Percentiles rank a stretch among this genome's conserved stretches.
Evolutionary conservation across 2,113 vertebrate genomes (phyloP).

Genomic region (Castor canadensis): DNA sequence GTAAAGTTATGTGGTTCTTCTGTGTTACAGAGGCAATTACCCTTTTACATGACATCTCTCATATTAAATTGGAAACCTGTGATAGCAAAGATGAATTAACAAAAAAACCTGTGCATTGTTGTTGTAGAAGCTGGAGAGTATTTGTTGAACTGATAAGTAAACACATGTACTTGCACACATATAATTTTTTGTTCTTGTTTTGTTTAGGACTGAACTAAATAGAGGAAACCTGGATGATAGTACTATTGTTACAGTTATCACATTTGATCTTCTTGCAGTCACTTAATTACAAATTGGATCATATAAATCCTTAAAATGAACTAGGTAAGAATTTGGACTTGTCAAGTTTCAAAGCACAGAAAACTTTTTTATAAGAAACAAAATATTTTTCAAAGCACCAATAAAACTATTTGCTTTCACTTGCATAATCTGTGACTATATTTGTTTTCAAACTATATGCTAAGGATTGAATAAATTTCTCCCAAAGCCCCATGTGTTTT

Average conservation of each 20-base stretch:
- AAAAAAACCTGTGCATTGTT: neutral
- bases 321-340: neutral
- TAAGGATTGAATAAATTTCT: neutral
- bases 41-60: neutral
- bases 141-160: neutral
- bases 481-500: neutral
- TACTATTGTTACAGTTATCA: neutral
- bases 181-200: neutral
- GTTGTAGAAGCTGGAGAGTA: neutral
- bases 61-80: neutral
- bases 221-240: neutral
- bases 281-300: neutral
- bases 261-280: neutral
- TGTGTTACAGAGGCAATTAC: neutral
- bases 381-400: neutral
- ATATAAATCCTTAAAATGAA: neutral
- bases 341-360: neutral
- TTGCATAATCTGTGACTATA: neutral
- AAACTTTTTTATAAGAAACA: neutral
- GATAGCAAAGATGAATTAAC: neutral
- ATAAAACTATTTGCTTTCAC: neutral
- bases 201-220: neutral
- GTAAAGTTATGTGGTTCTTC: neutral
- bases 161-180: neutral
- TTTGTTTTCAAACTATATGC: neutral